Conservation (phyloP, 1,140 invertebrate genomes). For the Colletes latitarsis region DNA sequence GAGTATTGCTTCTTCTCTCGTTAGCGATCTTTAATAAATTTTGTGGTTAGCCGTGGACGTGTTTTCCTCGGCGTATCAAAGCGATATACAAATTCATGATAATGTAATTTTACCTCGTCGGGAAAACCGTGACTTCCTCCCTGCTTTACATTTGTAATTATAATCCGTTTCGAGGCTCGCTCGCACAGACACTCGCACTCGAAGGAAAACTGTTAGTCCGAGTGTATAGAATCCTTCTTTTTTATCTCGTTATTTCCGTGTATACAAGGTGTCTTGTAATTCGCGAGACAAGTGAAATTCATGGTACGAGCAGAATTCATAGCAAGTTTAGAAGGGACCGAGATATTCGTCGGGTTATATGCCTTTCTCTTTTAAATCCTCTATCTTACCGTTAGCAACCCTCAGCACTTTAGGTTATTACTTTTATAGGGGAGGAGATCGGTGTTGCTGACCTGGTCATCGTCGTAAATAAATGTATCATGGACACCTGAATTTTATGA, state of each 20-base stretch:
- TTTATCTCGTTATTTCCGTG: constrained; percentile 41
- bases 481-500: background rate
- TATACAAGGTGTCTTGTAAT: background rate
- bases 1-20: background rate
- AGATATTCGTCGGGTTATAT: too few species aligned
- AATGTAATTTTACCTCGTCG: constrained; percentile 15
- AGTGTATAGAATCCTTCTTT: constrained; percentile 12
- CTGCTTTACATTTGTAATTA: constrained; percentile 64
- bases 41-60: background rate
- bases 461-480: background rate
- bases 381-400: too few species aligned
- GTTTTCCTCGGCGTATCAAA: background rate
- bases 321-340: too few species aligned
- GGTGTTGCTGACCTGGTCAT: too few species aligned
- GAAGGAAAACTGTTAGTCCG: constrained; percentile 17
- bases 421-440: too few species aligned
- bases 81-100: constrained; percentile 9
- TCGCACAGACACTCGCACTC: background rate
- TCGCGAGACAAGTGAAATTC: background rate
- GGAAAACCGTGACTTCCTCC: constrained; percentile 44
- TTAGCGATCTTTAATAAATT: constrained; percentile 26
- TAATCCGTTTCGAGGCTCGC: constrained; percentile 54
- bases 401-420: too few species aligned
- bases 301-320: too few species aligned
- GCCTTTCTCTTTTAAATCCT: too few species aligned